Conservation (phyloP, 1,140 invertebrate genomes). For the Steinernema khuongi region DNA sequence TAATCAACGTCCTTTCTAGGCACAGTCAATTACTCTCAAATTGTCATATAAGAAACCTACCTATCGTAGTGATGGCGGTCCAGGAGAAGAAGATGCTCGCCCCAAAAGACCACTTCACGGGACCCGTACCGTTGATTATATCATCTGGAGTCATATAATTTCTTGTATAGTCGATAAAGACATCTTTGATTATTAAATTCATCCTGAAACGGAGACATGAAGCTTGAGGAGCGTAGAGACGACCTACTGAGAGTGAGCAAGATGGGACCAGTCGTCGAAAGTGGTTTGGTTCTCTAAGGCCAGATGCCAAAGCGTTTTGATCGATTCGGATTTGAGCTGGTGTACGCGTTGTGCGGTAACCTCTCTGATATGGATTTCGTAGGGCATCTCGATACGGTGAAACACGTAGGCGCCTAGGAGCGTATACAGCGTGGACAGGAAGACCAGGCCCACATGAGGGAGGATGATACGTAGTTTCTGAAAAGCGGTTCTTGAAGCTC, state of each 20-base stretch:
- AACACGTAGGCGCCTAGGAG: constrained; percentile 54
- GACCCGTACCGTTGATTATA: constrained; percentile 43
- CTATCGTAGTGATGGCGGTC: constrained; percentile 58
- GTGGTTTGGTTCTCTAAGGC: constrained; percentile 19
- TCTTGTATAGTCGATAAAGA: constrained; percentile 57
- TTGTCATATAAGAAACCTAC: constrained; percentile 26
- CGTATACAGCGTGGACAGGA: constrained; percentile 53
- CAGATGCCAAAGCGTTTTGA: constrained; percentile 27
- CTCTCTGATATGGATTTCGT: constrained; percentile 44
- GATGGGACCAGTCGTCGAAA: constrained; percentile 36
- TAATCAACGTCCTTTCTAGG: too few species aligned
- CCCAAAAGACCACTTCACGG: constrained; percentile 57
- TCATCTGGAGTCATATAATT: constrained; percentile 59
- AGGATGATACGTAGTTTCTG: constrained; percentile 50
- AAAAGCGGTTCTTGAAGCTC: constrained; percentile 22
- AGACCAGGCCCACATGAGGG: constrained; percentile 52
- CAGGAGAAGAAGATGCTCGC: constrained; percentile 58
- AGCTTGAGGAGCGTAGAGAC: background rate
- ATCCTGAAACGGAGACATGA: constrained; percentile 44
- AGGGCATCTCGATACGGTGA: constrained; percentile 48
- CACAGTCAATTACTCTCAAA: too few species aligned
- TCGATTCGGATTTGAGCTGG: constrained; percentile 23
- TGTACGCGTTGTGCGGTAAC: constrained; percentile 48
- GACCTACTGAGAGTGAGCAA: constrained; percentile 40
- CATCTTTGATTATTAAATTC: constrained; percentile 53